Evolutionary conservation across 2,888 invertebrate genomes (phyloP), one percentile per base, ranked within the genome.

Genomic region (Epirrita christyi): DNA sequence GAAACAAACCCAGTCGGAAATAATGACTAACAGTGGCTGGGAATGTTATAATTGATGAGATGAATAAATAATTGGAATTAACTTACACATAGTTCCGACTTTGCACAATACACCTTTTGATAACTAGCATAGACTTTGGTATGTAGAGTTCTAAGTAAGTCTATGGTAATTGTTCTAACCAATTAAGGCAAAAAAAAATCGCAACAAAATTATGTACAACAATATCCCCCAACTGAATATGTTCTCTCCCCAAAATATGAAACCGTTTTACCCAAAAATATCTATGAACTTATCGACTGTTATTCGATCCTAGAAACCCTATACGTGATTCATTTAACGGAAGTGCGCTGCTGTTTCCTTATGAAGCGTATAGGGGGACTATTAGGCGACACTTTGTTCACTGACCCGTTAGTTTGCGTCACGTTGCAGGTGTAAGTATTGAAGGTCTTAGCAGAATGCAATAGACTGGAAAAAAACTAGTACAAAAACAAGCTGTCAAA

Each of bases 1-100:
- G 58, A 50, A 29, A 49, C 49, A 13, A 4, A 9, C 36, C 1
- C n/a, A 36, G 15, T 54, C 53, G 29, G 53, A 54, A 54, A 49
- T 59, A 59, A 59, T 54, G 44, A 54, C 43, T 50, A 13, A 49
- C 58, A 48, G n/a, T 40, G 58, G 36, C 53, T 45, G 44, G 36
- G 53, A 59, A 59, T 58, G 34, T 44, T 53, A 14, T 59, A 60
- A 60, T 57, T 57, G 54, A 54, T 50, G 49, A 45, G 49, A 44
- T 40, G 43, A 41, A 32, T 38, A 27, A 34, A 46, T 54, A 50
- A 50, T 46, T n/a, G 28, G 15, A 45, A 50, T 40, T 52, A 52
- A 15, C 38, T 47, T 43, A 42, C 27, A 7, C 34, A 44, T 45
- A 14, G 14, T 1, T 46, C 27, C 13, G 37, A 43, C 15, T 40